phyloP scores from a whole-genome alignment of 2,888 invertebrate species.

The Diaperis boleti region DNA sequence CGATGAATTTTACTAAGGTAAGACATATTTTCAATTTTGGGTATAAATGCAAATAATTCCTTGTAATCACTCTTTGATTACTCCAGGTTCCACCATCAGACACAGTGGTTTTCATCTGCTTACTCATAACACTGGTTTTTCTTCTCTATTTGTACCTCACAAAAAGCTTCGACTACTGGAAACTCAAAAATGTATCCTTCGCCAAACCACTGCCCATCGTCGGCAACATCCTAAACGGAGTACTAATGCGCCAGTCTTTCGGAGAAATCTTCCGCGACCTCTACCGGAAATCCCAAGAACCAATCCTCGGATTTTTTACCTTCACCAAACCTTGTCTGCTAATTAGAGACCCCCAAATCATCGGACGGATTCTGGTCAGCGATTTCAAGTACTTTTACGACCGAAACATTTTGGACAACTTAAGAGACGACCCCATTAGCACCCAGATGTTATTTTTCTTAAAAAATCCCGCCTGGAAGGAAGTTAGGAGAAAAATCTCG shows the following conservation, averaged over 20 bases:
- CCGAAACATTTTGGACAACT: conserved; percentile 38
- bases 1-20: too few species aligned
- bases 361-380: conserved; percentile 40
- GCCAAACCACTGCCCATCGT: conserved; percentile 27
- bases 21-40: too few species aligned
- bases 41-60: too few species aligned
- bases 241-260: conserved; percentile 4
- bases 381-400: conserved; percentile 45
- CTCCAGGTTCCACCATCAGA: too few species aligned
- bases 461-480: conserved; percentile 45
- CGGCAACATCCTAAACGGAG: conserved; percentile 3
- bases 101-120: too few species aligned
- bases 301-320: conserved; percentile 41
- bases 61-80: too few species aligned
- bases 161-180: conserved; percentile 11
- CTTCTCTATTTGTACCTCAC: conserved; percentile 15
- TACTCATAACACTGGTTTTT: neutral
- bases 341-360: conserved; percentile 41
- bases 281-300: conserved; percentile 5
- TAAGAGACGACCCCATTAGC: conserved; percentile 40
- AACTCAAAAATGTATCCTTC: conserved; percentile 16
- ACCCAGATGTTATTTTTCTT: conserved; percentile 42
- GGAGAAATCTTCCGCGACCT: conserved; percentile 11
- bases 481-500: conserved; percentile 50
- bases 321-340: conserved; percentile 38